Evolutionary conservation across 2,888 invertebrate species (phyloP).

Genomic region (Auanema freiburgensis): DNA sequence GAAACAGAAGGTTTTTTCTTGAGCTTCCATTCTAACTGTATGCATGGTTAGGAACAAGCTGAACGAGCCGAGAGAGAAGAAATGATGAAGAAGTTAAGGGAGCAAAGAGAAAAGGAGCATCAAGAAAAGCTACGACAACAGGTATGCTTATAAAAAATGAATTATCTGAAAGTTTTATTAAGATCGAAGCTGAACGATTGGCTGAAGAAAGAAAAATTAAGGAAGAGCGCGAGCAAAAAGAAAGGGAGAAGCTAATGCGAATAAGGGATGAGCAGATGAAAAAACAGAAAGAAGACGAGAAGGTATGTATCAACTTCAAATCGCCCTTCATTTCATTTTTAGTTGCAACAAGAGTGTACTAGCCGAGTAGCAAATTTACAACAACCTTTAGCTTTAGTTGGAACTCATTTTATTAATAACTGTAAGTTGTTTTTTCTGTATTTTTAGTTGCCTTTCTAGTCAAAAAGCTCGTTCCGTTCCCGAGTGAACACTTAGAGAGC

Average conservation of each 20-base stretch:
- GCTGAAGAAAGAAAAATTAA: slow-evolving; percentile 24
- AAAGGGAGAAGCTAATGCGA: slow-evolving; percentile 22
- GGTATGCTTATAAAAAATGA: slow-evolving; percentile 8
- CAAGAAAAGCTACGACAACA: slow-evolving; percentile 18
- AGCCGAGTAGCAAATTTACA: slow-evolving; percentile 25
- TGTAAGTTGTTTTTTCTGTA: slow-evolving; percentile 25
- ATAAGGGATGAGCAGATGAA: slow-evolving; percentile 28
- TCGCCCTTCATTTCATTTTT: slow-evolving; percentile 9
- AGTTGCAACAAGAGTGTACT: slow-evolving; percentile 27
- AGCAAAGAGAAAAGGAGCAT: slow-evolving; percentile 20
- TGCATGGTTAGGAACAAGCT: slow-evolving; percentile 20
- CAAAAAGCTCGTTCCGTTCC: slow-evolving; percentile 47
- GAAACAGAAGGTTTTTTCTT: slow-evolving; percentile 20
- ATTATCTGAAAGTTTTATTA: no score
- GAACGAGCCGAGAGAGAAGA: slow-evolving; percentile 23
- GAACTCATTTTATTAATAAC: slow-evolving; percentile 52
- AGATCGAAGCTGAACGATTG: slow-evolving; percentile 18
- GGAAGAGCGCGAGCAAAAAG: slow-evolving; percentile 26
- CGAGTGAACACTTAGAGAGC: slow-evolving; percentile 39
- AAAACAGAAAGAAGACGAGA: slow-evolving; percentile 18
- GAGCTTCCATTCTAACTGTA: no score
- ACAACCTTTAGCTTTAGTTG: slow-evolving; percentile 49
- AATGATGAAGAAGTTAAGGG: slow-evolving; percentile 8
- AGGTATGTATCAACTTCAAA: slow-evolving; percentile 4
- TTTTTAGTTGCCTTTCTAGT: slow-evolving; percentile 30